These are phyloP conservation scores for Coelopa frigida DNA, from an alignment of 1,140 invertebrate species.

Conservation along the genomic window DNA sequence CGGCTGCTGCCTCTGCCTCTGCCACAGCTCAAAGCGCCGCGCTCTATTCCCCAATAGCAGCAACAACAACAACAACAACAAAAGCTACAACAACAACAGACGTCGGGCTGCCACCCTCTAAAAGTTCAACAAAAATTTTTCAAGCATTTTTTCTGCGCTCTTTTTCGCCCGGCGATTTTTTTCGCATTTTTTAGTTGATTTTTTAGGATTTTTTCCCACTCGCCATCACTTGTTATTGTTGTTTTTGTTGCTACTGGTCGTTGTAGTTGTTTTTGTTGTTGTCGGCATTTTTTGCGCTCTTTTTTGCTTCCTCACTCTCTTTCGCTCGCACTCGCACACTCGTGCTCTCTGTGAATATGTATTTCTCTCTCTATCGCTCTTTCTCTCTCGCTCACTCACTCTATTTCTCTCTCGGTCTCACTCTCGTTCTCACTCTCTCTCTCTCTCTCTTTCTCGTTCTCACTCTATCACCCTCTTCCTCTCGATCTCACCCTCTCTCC, in stretches of 20 bases:
- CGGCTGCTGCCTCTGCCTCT: not conserved
- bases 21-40: not conserved
- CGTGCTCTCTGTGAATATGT: not conserved
- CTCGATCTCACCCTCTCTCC: too few relatives aligned
- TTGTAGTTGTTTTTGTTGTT: not conserved
- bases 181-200: not conserved
- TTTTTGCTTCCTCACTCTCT: not conserved
- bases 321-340: too few relatives aligned
- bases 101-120: too few relatives aligned
- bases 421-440: too few relatives aligned
- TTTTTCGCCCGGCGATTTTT: not conserved
- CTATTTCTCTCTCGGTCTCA: conserved; percentile 1
- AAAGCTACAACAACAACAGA: conserved; percentile 17
- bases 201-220: not conserved
- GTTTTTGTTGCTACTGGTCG: not conserved
- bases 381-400: not conserved
- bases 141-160: too few relatives aligned
- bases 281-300: conserved; percentile 5
- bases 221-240: not conserved
- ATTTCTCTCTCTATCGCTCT: not conserved
- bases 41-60: not conserved
- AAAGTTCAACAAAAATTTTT: too few relatives aligned
- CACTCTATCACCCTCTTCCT: too few relatives aligned
- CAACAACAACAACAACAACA: conserved; percentile 5
- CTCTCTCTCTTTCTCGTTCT: too few relatives aligned